phyloP scores from a whole-genome alignment of 2,797 vertebrate species.

The Austrolebias charrua region DNA sequence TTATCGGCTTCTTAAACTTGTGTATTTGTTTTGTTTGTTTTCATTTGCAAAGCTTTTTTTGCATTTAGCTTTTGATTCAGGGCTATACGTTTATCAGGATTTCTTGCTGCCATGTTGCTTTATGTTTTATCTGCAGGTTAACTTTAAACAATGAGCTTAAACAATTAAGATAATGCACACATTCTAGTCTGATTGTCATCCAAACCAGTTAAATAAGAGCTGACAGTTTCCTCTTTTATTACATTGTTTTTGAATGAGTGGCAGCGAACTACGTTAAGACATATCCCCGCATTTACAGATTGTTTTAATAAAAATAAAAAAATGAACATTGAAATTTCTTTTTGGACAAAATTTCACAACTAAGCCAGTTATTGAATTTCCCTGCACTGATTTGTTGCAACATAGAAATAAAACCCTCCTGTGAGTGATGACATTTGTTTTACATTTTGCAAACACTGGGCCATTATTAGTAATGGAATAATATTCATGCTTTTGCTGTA shows the following conservation, averaged over 20 bases:
- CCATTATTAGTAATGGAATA: conserved; percentile 57
- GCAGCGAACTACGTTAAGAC: too few relatives aligned
- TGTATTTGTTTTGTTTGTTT: conserved; percentile 67
- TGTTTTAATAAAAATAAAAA: too few relatives aligned
- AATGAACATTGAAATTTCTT: background rate
- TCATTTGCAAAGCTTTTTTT: conserved; percentile 57
- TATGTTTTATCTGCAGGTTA: conserved; percentile 19
- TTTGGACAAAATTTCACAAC: conserved; percentile 4
- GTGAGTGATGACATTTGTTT: conserved; percentile 64
- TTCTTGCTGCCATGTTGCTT: conserved; percentile 43
- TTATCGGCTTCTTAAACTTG: conserved; percentile 70
- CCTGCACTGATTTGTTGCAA: conserved; percentile 7
- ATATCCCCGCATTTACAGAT: too few relatives aligned
- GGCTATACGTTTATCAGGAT: conserved; percentile 65
- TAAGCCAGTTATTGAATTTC: conserved; percentile 9
- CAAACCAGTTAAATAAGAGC: background rate
- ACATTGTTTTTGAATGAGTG: background rate
- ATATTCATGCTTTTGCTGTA: conserved; percentile 55
- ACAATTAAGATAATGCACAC: background rate
- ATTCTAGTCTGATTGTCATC: background rate
- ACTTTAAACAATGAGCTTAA: background rate
- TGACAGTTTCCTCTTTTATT: background rate
- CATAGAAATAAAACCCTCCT: conserved; percentile 3
- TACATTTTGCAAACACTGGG: conserved; percentile 40
- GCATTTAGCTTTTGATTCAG: conserved; percentile 60